Percentiles rank a stretch among this genome's conserved stretches.
Conservation (phyloP, 64 coral and sea anemone species). For the Dendrophyllia cribrosa region DNA sequence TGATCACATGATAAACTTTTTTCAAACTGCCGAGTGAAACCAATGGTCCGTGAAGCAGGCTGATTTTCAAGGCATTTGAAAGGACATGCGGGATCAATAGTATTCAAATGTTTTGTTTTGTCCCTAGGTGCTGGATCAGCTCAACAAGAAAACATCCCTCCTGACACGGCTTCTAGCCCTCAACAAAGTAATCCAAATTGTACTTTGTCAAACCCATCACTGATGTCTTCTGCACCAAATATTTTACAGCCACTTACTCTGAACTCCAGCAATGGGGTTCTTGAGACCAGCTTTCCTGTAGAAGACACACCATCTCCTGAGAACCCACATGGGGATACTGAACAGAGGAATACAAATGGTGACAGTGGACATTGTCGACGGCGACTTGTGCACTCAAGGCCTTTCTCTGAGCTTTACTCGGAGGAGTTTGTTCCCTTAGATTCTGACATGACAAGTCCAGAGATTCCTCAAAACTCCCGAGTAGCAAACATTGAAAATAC, state of each 20-base stretch:
- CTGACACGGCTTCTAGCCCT: not conserved
- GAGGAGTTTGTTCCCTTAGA: conserved; percentile 84
- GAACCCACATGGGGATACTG: conserved; percentile 31
- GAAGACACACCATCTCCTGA: conserved; percentile 50
- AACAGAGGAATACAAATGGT: conserved; percentile 20
- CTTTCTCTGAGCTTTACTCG: conserved; percentile 82
- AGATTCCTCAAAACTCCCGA: not conserved
- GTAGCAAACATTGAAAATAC: conserved; percentile 12
- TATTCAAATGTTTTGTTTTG: not conserved
- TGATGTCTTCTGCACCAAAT: conserved; percentile 82
- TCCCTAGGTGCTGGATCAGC: not conserved
- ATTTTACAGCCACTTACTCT: conserved; percentile 78
- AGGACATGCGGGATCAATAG: no score
- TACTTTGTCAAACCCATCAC: conserved; percentile 69
- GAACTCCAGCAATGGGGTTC: conserved; percentile 55
- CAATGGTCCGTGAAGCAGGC: no score
- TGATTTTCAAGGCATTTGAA: no score
- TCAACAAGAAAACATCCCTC: conserved; percentile 54
- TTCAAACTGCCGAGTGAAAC: no score
- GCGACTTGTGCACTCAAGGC: conserved; percentile 66
- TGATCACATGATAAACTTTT: no score
- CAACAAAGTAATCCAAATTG: conserved; percentile 12
- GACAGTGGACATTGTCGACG: conserved; percentile 54
- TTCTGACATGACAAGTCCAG: conserved; percentile 7
- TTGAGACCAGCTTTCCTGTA: conserved; percentile 33